A percentile compares a stretch with the other conserved stretches of the same genome.
phyloP scores from a whole-genome alignment of 2,888 invertebrate genomes.

The Meandrusa payeni region DNA sequence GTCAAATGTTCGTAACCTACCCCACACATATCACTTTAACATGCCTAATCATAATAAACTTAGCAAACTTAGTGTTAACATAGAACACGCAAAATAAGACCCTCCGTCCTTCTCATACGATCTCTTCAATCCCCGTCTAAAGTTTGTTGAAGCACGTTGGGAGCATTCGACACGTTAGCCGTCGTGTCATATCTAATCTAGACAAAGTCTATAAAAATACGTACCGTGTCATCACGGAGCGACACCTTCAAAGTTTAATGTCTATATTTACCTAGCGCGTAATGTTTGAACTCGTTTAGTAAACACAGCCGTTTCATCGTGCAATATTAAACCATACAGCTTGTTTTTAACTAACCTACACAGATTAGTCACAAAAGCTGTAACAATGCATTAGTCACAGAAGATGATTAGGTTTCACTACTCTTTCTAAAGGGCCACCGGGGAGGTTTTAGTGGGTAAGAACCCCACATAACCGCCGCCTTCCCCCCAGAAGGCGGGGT shows the following conservation, averaged over 20 bases:
- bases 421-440: too few species aligned
- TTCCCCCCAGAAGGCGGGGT: too few species aligned
- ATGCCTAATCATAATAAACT: slow-evolving; percentile 22
- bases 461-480: too few species aligned
- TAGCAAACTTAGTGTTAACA: background rate
- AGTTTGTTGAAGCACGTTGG: slow-evolving; percentile 3
- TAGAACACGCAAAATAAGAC: background rate
- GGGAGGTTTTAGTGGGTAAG: too few species aligned
- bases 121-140: background rate
- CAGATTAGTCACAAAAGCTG: too few species aligned
- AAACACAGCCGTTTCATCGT: background rate
- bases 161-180: slow-evolving; percentile 20
- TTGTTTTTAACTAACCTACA: too few species aligned
- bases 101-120: background rate
- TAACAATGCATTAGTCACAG: too few species aligned
- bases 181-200: slow-evolving; percentile 23
- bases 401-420: too few species aligned
- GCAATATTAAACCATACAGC: too few species aligned
- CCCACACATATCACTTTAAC: slow-evolving; percentile 19
- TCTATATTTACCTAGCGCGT: slow-evolving; percentile 1
- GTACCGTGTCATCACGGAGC: slow-evolving; percentile 5
- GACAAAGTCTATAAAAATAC: slow-evolving; percentile 17
- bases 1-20: slow-evolving; percentile 28
- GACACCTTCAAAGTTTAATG: slow-evolving; percentile 5
- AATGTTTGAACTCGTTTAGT: background rate